Percentiles rank a stretch among this genome's conserved stretches.
Conservation (phyloP, 2,888 invertebrate genomes). For the Patella caerulea region DNA sequence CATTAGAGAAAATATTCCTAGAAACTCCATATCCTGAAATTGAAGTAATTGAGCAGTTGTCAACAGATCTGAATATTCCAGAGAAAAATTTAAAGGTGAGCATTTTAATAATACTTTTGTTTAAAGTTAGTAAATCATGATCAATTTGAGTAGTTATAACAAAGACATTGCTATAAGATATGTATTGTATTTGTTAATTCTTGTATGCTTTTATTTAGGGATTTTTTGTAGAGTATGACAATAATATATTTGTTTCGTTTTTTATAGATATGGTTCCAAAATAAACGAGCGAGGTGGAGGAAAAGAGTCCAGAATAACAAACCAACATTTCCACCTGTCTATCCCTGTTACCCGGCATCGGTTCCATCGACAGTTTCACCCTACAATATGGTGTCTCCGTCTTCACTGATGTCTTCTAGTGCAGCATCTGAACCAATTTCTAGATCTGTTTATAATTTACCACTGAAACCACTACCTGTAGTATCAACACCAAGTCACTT, state of each 20-base stretch:
- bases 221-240: too few species aligned
- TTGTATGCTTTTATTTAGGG: too few species aligned
- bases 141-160: not conserved
- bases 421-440: too few species aligned
- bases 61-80: constrained; percentile 44
- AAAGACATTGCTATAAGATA: too few species aligned
- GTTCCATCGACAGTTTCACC: constrained; percentile 42
- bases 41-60: constrained; percentile 47
- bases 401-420: too few species aligned
- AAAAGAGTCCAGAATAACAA: constrained; percentile 45
- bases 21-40: constrained; percentile 52
- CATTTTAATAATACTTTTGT: not conserved
- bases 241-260: too few species aligned
- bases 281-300: constrained; percentile 57
- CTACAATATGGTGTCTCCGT: constrained; percentile 30
- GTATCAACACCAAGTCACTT: too few species aligned
- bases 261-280: constrained; percentile 56
- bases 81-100: constrained; percentile 51
- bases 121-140: too few species aligned
- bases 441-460: too few species aligned
- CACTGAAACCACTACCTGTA: too few species aligned
- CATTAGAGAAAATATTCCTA: constrained; percentile 48
- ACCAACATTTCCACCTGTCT: not conserved
- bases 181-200: too few species aligned
- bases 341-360: constrained; percentile 29